Conservation (phyloP, 2,113 vertebrate genomes). For the Cavia aperea region DNA sequence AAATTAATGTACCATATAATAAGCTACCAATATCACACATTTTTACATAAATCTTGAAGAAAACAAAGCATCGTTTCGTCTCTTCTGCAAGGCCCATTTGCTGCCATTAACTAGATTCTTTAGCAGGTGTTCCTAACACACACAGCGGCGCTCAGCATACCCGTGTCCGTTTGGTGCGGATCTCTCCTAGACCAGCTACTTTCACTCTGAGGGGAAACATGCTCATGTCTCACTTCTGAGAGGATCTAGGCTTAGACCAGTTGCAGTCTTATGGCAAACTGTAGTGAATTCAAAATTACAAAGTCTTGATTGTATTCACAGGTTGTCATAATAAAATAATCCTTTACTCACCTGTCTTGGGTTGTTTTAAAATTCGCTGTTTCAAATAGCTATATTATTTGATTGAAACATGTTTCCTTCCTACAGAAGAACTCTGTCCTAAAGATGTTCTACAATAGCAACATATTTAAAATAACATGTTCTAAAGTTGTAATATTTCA, state of each 20-base stretch:
- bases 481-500: not conserved
- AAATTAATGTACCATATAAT: not conserved
- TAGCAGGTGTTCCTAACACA: not conserved
- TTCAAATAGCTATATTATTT: slow-evolving; percentile 62
- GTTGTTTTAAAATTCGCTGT: slow-evolving; percentile 53
- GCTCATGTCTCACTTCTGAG: slow-evolving; percentile 32
- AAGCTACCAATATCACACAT: not conserved
- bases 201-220: not conserved
- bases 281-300: not conserved
- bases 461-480: no score
- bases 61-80: not conserved
- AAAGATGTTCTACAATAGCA: not conserved
- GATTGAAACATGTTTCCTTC: slow-evolving; percentile 59
- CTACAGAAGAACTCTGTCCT: not conserved
- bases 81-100: not conserved
- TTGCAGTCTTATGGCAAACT: slow-evolving; percentile 55
- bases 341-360: slow-evolving; percentile 51
- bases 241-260: slow-evolving; percentile 31
- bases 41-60: slow-evolving; percentile 16
- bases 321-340: slow-evolving; percentile 15
- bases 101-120: not conserved
- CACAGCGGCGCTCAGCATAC: not conserved
- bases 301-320: slow-evolving; percentile 3
- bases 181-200: not conserved
- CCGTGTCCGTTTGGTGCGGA: slow-evolving; percentile 18